Percentiles rank a stretch among this genome's conserved stretches.
phyloP scores from a whole-genome alignment of 2,888 invertebrate species.

The Tetanocera ferruginea region DNA sequence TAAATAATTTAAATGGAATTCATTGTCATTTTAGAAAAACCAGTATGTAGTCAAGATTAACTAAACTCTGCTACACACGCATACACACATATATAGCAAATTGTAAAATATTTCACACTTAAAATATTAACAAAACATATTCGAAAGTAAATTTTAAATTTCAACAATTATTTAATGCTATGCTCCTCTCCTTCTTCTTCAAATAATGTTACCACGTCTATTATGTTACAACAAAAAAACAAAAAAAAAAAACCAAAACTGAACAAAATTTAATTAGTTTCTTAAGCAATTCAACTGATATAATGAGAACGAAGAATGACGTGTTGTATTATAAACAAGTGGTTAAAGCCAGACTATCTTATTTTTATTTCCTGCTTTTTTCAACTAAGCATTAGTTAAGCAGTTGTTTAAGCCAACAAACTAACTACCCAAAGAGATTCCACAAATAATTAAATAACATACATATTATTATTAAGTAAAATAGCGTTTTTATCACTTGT shows the following conservation, averaged over 20 bases:
- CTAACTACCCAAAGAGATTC: slow-evolving; percentile 44
- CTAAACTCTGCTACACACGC: slow-evolving; percentile 3
- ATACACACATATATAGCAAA: slow-evolving; percentile 35
- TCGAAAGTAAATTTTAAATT: slow-evolving; percentile 24
- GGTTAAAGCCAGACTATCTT: neutral
- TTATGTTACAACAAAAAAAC: neutral
- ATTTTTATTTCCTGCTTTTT: slow-evolving; percentile 38
- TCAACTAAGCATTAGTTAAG: slow-evolving; percentile 40
- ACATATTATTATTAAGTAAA: slow-evolving; percentile 34
- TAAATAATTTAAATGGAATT: slow-evolving; percentile 44
- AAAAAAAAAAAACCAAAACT: slow-evolving; percentile 12
- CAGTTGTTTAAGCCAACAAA: slow-evolving; percentile 29
- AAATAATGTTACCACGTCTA: neutral
- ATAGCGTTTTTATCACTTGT: slow-evolving; percentile 25
- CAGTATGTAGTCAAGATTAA: slow-evolving; percentile 47
- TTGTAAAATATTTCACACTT: slow-evolving; percentile 33
- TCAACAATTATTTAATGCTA: slow-evolving; percentile 12
- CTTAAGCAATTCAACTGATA: too few species aligned
- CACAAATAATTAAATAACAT: slow-evolving; percentile 47
- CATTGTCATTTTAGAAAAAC: slow-evolving; percentile 52
- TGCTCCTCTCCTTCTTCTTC: neutral
- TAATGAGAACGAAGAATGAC: too few species aligned
- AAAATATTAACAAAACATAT: slow-evolving; percentile 15
- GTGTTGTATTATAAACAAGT: too few species aligned
- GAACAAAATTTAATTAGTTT: slow-evolving; percentile 11